phyloP scores from a whole-genome alignment of 2,888 invertebrate species.

The Zhuqinia jingwanae region DNA sequence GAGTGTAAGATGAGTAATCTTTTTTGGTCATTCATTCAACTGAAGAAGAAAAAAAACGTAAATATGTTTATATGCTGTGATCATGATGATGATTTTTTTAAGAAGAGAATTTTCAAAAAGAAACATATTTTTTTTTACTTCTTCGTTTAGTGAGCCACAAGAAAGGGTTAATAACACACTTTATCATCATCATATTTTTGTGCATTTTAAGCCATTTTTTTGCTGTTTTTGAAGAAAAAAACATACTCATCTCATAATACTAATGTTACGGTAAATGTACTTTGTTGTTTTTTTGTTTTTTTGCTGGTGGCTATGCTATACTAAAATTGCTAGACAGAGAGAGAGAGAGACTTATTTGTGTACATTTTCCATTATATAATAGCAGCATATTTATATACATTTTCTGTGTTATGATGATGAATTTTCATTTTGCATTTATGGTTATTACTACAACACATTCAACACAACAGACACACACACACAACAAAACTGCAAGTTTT shows the following conservation, averaged over 20 bases:
- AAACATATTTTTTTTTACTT: neutral
- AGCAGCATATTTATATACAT: conserved; percentile 30
- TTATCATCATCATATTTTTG: conserved; percentile 37
- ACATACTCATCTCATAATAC: neutral
- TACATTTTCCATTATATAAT: conserved; percentile 28
- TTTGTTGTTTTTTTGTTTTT: conserved; percentile 11
- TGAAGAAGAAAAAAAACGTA: conserved; percentile 22
- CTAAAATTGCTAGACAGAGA: too few species aligned
- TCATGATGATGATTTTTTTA: neutral
- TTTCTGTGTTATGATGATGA: too few species aligned
- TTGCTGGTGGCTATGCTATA: neutral
- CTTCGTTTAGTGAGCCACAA: neutral
- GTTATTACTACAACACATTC: conserved; percentile 8
- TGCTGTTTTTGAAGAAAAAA: neutral
- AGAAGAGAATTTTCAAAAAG: conserved; percentile 16
- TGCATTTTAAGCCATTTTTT: neutral
- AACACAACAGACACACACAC: too few species aligned
- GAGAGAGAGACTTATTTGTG: neutral
- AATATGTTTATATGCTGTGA: conserved; percentile 16
- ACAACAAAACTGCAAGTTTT: too few species aligned
- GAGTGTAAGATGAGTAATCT: conserved; percentile 2
- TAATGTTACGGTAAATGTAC: conserved; percentile 26
- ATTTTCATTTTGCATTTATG: conserved; percentile 39
- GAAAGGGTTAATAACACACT: conserved; percentile 57
- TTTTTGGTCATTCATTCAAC: conserved; percentile 40